A percentile compares a stretch with the other conserved stretches of the same genome.
Conservation (phyloP, 2,113 vertebrate genomes). For the Mystacornis crossleyi region DNA sequence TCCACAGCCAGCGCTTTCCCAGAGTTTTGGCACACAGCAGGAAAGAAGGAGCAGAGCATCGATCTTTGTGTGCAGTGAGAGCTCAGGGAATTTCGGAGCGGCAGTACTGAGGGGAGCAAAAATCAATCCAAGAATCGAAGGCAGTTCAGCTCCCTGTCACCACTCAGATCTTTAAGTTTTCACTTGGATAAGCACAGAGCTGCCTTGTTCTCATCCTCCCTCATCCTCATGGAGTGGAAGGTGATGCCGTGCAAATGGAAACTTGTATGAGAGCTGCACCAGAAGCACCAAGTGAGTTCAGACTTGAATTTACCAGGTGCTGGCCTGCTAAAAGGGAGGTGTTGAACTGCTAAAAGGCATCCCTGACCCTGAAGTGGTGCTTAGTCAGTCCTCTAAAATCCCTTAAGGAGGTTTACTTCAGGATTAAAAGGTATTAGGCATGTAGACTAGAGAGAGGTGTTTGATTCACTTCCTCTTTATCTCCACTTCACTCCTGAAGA, state of each 20-base stretch:
- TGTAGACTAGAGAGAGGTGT: not conserved
- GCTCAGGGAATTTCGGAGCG: rapidly evolving
- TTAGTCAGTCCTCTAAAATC: not conserved
- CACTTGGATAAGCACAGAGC: not conserved
- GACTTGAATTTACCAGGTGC: not conserved
- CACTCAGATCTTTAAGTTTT: not conserved
- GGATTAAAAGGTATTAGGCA: not conserved
- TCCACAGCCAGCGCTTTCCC: not conserved
- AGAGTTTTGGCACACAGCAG: not conserved
- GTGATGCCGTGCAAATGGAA: not conserved
- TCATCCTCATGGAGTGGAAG: not conserved
- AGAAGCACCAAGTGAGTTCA: not conserved
- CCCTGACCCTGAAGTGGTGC: not conserved
- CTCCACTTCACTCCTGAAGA: not conserved
- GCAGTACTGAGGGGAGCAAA: not conserved
- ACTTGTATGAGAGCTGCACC: not conserved
- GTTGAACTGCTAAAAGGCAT: not conserved
- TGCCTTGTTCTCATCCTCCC: not conserved
- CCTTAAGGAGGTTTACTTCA: not conserved
- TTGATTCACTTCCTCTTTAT: not conserved
- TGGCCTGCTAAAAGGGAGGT: not conserved
- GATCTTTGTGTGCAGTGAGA: not conserved
- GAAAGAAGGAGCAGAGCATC: not conserved
- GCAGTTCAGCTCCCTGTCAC: not conserved
- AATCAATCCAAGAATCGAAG: not conserved